Conservation (phyloP, 1,140 invertebrate species). For the Musca domestica region DNA sequence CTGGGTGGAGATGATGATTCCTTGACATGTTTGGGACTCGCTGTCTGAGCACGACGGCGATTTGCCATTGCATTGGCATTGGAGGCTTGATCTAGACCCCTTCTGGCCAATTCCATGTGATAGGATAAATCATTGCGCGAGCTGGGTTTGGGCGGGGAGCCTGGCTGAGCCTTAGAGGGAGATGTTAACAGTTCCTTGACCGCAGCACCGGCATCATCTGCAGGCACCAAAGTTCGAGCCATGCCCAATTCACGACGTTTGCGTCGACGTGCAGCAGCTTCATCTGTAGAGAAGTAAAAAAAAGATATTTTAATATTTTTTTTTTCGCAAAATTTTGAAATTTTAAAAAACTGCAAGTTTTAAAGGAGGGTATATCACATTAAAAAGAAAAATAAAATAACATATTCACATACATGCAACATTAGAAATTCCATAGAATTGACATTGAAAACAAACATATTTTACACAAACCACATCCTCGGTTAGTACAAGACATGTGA, state of each 20-base stretch:
- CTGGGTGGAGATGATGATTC: conserved; percentile 1
- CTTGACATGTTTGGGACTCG: conserved; percentile 22
- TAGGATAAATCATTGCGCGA: conserved; percentile 40
- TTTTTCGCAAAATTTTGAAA: neutral
- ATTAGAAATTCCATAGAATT: conserved; percentile 23
- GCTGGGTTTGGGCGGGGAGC: neutral
- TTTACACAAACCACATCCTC: conserved; percentile 20
- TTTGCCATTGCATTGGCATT: neutral
- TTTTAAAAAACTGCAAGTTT: too few species aligned
- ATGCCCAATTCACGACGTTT: conserved; percentile 53
- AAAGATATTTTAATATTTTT: neutral
- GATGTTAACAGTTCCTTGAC: conserved; percentile 41
- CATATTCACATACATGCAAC: neutral
- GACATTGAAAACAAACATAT: conserved; percentile 26
- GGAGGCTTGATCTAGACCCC: conserved; percentile 24
- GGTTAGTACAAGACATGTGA: conserved; percentile 13
- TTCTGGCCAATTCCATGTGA: conserved; percentile 54
- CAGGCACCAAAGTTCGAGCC: conserved; percentile 49
- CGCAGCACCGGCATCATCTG: conserved; percentile 47
- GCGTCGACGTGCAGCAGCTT: conserved; percentile 48
- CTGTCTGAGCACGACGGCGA: conserved; percentile 29
- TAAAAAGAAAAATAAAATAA: too few species aligned
- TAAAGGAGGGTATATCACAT: neutral
- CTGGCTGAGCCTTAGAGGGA: conserved; percentile 29
- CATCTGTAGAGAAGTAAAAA: conserved; percentile 50